Conservation (phyloP, 2,113 vertebrate species). For the Forbesichthys papilliferus region DNA sequence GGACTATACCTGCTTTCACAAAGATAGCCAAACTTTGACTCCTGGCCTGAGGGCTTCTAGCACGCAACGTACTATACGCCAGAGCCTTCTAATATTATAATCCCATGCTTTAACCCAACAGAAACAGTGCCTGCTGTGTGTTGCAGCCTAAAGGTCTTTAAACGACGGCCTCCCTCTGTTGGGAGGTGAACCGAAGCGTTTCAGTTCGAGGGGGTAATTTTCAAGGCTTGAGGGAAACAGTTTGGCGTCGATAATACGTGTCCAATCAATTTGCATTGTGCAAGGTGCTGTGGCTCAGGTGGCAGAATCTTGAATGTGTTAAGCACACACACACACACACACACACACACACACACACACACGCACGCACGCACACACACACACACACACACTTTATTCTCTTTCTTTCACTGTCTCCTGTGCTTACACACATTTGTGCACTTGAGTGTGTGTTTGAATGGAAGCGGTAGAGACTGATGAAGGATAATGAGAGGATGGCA, state of each 20-base stretch:
- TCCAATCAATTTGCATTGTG: slow-evolving; percentile 49
- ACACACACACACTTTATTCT: neutral
- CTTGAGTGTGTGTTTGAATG: slow-evolving; percentile 9
- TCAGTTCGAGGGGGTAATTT: slow-evolving; percentile 24
- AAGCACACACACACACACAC: neutral
- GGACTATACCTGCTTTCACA: neutral
- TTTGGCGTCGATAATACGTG: slow-evolving; percentile 41
- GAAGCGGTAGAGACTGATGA: slow-evolving; percentile 12
- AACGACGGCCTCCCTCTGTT: neutral
- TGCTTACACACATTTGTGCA: neutral
- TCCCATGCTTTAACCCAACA: too few relatives aligned
- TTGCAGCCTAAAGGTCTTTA: too few relatives aligned
- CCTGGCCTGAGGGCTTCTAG: neutral
- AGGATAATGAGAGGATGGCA: neutral
- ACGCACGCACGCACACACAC: slow-evolving; percentile 2
- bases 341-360: neutral
- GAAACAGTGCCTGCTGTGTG: neutral
- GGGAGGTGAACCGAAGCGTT: slow-evolving; percentile 1
- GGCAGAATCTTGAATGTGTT: slow-evolving; percentile 35
- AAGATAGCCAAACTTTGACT: slow-evolving; percentile 17
- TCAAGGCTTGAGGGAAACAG: slow-evolving; percentile 28
- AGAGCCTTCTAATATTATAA: neutral
- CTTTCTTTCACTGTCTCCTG: neutral
- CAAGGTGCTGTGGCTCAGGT: slow-evolving; percentile 44
- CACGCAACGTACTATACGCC: slow-evolving; percentile 3